Evolutionary conservation across 1,140 invertebrate genomes (phyloP).

Genomic region (Drosophila nebulosa): DNA sequence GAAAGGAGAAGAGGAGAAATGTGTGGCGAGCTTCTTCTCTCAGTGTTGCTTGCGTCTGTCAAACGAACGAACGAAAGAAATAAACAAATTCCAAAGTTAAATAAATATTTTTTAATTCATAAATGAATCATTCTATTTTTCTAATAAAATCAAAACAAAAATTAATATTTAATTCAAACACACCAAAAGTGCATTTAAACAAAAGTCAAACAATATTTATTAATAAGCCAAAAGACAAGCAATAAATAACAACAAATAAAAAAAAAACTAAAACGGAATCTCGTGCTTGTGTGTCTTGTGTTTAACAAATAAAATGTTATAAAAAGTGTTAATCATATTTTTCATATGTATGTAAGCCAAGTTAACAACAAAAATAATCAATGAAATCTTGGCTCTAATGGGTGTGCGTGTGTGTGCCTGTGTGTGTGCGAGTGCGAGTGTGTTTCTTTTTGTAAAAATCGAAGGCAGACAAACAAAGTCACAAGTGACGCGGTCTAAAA

Average conservation of each 20-base stretch:
- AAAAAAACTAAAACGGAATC: background rate
- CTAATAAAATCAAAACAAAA: conserved; percentile 29
- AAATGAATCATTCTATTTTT: conserved; percentile 54
- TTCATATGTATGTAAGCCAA: conserved; percentile 53
- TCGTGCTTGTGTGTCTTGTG: background rate
- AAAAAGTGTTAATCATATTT: conserved; percentile 45
- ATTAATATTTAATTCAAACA: conserved; percentile 13
- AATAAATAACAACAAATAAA: conserved; percentile 36
- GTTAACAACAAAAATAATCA: conserved; percentile 54
- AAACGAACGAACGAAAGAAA: conserved; percentile 34
- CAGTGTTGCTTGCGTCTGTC: conserved; percentile 42
- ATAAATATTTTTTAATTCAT: conserved; percentile 30
- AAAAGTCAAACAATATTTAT: conserved; percentile 11
- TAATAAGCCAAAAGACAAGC: conserved; percentile 27
- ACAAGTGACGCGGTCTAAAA: conserved; percentile 42
- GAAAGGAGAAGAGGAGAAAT: conserved; percentile 8
- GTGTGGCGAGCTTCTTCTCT: conserved; percentile 14
- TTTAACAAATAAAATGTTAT: background rate
- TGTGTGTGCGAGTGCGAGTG: conserved; percentile 5
- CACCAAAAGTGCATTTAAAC: conserved; percentile 70
- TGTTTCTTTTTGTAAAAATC: conserved; percentile 57
- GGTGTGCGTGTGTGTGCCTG: conserved; percentile 19
- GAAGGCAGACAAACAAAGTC: conserved; percentile 71
- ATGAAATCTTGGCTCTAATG: conserved; percentile 24
- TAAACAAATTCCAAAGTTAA: conserved; percentile 33